Base-by-base conservation (phyloP, 2,888 invertebrate genomes). In the Sesia apiformis region DNA sequence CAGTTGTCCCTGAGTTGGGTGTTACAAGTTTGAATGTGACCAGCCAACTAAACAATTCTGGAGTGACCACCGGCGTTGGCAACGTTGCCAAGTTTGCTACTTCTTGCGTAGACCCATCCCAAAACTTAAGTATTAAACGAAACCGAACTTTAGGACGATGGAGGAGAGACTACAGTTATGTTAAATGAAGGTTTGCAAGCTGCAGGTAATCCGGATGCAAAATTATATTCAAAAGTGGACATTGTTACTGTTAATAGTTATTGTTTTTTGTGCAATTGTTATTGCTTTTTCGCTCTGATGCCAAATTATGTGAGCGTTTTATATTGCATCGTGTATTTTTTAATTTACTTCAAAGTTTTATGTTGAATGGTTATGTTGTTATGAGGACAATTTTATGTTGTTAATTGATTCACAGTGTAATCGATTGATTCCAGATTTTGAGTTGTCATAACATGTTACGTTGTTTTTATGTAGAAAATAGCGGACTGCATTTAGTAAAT, bases 31-130 rank as follows among this genome's bases (percentile, higher is more conserved):
- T 66, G 60, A 66, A 69, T 67, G 67, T 65, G 66, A 67, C 69
- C 65, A 63, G 76, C 81, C 80, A 81, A 78, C 81, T 79, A 81
- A 82, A 83, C 82, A 84, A 82, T 83, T 76, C 84, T 76, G 82
- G 59, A 73, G 78, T 75, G 83, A 78, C 80, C 78, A 46, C 46
- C 46, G 8, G 5, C 46, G 46, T 8, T 46, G 46, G 46, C 79
- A 78, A 60, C 69, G 67, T 65, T 76, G 82, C 82, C 81, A 81
- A 82, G 71, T 72, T 65, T 66, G 69, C 74, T 70, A 74, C 75
- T 75, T 73, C 69, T 67, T n/a, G 23, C 46, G 4, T 23, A 23
- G 7, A 8, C 5, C 7, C 46, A 23, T n/a, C 46, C 46, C 46
- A 23, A 46, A 46, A 46, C 23, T 8, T 46, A 8, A 46, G 4